Base-by-base conservation (phyloP, 1,140 invertebrate genomes). In the Aphis gossypii region DNA sequence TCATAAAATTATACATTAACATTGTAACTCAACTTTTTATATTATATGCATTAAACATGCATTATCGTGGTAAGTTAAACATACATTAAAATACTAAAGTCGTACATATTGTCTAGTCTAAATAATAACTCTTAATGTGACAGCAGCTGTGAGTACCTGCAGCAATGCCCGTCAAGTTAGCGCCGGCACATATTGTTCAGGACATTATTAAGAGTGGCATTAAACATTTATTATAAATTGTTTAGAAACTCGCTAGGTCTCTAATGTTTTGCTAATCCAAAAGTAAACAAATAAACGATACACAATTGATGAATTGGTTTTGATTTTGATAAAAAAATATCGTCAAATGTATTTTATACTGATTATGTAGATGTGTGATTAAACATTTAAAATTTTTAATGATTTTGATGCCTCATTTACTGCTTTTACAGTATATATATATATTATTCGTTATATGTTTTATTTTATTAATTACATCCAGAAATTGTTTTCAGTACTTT, bases 51-150 rank as follows among this genome's bases (percentile, higher is more conserved):
- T 68, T n/a, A 30, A 68, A 68, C 60, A 11, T n/a, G 30, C 60
- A 68, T 68, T 30, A 76, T 51, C 18, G 30, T 6, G n/a, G 30
- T 76, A 76, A 76, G 14, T 76, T 76, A 1, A n/a, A 76, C 5
- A 76, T 76, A 18, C n/a, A 0, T 76, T 35, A n/a, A 14, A 76
- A 76, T 14, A 20, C 18, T 5, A 3, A n/a, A n/a, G 30, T n/a
- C n/a, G 60, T n/a, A n/a, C 14, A 76, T n/a, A 76, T 76, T 76
- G 14, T 76, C n/a, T 76, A 3, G 60, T 76, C 14, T 35, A 14
- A 18, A 76, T 76, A n/a, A 76, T 76, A 76, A 76, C 60, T 68
- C 25, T 76, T 76, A 76, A 76, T 76, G 60, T 76, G 60, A 76
- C 60, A 76, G 11, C n/a, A 76, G 60, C n/a, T 76, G 60, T 76